Evolutionary conservation across 2,888 invertebrate species (phyloP).

Genomic region (Drosophila subquinaria): DNA sequence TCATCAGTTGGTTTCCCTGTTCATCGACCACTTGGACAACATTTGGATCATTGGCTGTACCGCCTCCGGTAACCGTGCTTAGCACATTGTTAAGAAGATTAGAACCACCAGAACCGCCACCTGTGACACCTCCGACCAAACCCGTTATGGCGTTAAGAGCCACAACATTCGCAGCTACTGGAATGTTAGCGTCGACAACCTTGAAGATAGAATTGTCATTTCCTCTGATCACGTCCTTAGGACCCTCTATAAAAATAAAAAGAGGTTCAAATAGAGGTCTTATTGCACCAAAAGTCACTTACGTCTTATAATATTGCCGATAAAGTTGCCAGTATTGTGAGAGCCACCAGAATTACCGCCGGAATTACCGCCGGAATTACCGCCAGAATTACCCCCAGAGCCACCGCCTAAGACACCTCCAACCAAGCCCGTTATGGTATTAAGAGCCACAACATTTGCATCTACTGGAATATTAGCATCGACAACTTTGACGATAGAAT

Average conservation of each 20-base stretch:
- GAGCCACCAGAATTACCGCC: not conserved
- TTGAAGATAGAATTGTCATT: slow-evolving; percentile 13
- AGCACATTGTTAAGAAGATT: slow-evolving; percentile 14
- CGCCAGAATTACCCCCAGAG: not conserved
- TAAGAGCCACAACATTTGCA: slow-evolving; percentile 5
- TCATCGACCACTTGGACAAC: slow-evolving; percentile 40
- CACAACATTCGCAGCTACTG: not conserved
- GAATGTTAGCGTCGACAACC: slow-evolving; percentile 13
- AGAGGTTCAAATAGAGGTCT: no score
- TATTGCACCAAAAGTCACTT: not conserved
- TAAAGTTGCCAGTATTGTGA: not conserved
- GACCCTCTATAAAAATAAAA: slow-evolving; percentile 3
- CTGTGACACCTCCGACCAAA: not conserved
- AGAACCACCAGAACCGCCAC: not conserved
- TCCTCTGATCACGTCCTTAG: slow-evolving; percentile 17
- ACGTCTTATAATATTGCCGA: slow-evolving; percentile 1
- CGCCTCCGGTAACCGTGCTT: slow-evolving; percentile 10
- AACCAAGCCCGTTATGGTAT: not conserved
- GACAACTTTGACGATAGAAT: slow-evolving; percentile 8
- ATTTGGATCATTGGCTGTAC: slow-evolving; percentile 3
- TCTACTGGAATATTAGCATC: slow-evolving; percentile 5
- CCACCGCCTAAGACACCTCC: not conserved
- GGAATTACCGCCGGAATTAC: not conserved
- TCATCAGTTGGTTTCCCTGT: slow-evolving; percentile 38
- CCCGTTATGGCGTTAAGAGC: slow-evolving; percentile 7